Evolutionary conservation across 2,113 vertebrate genomes (phyloP).

Genomic region (Anthoscopus minutus): DNA sequence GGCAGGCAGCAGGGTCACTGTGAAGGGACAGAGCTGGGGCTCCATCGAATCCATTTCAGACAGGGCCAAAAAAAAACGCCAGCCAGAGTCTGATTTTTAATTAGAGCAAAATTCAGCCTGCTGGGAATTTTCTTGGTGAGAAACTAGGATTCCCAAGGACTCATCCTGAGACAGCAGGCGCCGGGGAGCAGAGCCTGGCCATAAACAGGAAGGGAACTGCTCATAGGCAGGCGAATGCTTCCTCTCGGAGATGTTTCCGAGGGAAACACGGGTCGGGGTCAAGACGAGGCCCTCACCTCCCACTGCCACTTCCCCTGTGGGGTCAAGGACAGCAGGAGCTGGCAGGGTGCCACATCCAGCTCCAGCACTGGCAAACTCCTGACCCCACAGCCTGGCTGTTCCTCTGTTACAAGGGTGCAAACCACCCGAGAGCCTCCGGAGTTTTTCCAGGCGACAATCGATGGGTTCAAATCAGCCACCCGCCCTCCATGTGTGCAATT

Average conservation of each 20-base stretch:
- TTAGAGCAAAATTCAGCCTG: background rate
- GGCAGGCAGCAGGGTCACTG: background rate
- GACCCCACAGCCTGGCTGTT: background rate
- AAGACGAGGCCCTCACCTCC: background rate
- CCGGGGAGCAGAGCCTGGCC: background rate
- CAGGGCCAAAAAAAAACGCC: rapidly evolving
- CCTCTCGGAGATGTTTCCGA: background rate
- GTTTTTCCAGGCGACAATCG: background rate
- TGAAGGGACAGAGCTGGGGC: rapidly evolving
- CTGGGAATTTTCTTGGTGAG: background rate
- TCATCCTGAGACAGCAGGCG: background rate
- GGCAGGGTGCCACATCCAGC: background rate
- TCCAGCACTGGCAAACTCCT: background rate
- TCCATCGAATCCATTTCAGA: rapidly evolving
- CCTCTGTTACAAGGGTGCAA: background rate
- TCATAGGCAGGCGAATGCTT: background rate
- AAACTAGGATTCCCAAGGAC: background rate
- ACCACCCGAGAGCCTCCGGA: background rate
- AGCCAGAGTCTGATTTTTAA: background rate
- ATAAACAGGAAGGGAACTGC: conserved; percentile 29
- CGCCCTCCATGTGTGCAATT: background rate
- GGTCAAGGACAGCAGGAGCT: background rate
- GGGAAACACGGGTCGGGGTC: background rate
- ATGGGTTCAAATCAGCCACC: background rate
- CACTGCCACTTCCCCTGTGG: background rate